Evolutionary conservation across 2,113 vertebrate species (phyloP), one percentile per base, ranked within the genome.

Genomic region (Boleophthalmus pectinirostris): DNA sequence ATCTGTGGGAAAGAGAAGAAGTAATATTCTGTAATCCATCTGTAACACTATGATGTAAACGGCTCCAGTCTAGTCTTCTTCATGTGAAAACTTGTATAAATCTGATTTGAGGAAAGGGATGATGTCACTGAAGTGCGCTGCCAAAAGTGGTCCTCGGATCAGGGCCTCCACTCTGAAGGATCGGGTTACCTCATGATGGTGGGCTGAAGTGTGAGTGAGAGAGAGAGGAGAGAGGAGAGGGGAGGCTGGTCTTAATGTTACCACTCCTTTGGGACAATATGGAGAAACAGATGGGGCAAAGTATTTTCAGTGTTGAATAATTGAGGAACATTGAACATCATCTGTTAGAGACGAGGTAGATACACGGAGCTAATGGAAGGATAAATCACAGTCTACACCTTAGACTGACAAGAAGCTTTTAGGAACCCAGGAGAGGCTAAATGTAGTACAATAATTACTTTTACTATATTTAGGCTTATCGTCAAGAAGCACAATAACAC

Each of bases 51-150:
- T 60, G 29, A 68, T 63, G 33, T 33, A 57, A 29, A 64, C 61
- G 4, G 33, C 24, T 58, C 60, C 23, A 67, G 35, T 33, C 12
- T 18, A 18, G 66, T 43, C 54, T 56, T 45, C 66, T 15, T 25
- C 21, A 29, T 64, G 1, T 23, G 45, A 74, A 23, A 51, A 5
- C 29, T 51, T 53, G 64, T 53, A 74, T 38, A 72, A 49, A 70
- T 15, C 23, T 23, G 9, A 63, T 38, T 20, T 46, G 43, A 79
- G 70, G 66, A 51, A 56, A 68, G 67, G 38, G 74, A 66, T 87
- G 86, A 91, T 82, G 88, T 91, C 90, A 91, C 80, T 46, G 75
- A 74, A 72, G 69, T 84, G 69, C 21, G 69, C 69, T 69, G 82
- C 88, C 83, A 90, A 71, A 88, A 73, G 68, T 80, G 79, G 81